phyloP scores from a whole-genome alignment of 2,113 vertebrate species.

The Chaetodon auriga region DNA sequence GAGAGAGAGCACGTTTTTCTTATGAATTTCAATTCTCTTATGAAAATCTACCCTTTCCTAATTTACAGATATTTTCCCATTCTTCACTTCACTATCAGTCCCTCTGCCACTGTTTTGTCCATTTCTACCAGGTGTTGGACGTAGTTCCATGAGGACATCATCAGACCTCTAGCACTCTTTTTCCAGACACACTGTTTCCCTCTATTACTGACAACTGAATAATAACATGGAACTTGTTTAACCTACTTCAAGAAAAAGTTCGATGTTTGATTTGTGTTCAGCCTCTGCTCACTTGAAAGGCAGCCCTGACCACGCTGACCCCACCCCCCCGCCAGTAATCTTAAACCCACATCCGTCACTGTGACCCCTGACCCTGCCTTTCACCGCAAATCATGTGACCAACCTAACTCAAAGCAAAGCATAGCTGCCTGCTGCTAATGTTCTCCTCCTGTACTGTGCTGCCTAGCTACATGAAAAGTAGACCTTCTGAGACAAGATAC shows the following conservation, averaged over 20 bases:
- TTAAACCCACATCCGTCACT: constrained; percentile 60
- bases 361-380: constrained; percentile 67
- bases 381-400: constrained; percentile 69
- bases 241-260: constrained; percentile 27
- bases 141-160: neutral
- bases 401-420: constrained; percentile 52
- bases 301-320: constrained; percentile 37
- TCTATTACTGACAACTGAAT: constrained; percentile 27
- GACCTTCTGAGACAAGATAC: constrained; percentile 15
- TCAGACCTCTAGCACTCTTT: neutral
- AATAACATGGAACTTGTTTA: neutral
- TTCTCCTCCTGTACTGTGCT: neutral
- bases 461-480: constrained; percentile 9
- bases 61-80: neutral
- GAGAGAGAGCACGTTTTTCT: neutral
- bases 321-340: constrained; percentile 58
- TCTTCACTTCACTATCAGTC: neutral
- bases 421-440: constrained; percentile 28
- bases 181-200: neutral
- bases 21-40: too few species aligned
- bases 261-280: constrained; percentile 42
- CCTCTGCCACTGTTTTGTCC: neutral
- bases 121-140: constrained; percentile 1
- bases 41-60: neutral
- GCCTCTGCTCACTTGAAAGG: constrained; percentile 54